Conservation (phyloP, 2,888 invertebrate genomes). For the Steinernema carpocapsae region DNA sequence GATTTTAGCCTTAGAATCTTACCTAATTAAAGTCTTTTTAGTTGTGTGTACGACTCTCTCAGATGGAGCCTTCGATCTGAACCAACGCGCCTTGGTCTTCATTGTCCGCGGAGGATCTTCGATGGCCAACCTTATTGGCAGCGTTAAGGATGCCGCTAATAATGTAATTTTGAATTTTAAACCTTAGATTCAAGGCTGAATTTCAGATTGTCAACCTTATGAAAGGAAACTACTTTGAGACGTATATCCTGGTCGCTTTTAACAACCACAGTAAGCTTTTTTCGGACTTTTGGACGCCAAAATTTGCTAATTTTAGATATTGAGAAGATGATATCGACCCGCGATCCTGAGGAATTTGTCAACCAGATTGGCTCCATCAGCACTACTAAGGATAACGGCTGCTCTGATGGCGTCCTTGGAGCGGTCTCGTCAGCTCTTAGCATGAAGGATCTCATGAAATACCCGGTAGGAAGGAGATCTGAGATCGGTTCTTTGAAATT, state of each 20-base stretch:
- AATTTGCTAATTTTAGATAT: constrained; percentile 37
- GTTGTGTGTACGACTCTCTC: constrained; percentile 43
- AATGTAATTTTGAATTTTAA: not conserved
- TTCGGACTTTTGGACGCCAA: constrained; percentile 42
- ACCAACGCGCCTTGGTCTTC: constrained; percentile 50
- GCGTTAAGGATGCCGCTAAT: constrained; percentile 32
- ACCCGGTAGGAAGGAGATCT: constrained; percentile 39
- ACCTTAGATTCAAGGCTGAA: constrained; percentile 43
- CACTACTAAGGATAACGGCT: constrained; percentile 49
- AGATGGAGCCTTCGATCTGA: constrained; percentile 45
- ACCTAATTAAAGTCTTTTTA: not conserved
- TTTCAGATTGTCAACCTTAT: constrained; percentile 44
- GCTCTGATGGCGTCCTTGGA: constrained; percentile 48
- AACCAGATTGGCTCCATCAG: constrained; percentile 40
- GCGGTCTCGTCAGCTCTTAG: constrained; percentile 44
- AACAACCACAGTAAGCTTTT: constrained; percentile 42
- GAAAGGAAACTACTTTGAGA: constrained; percentile 44
- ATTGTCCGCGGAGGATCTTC: constrained; percentile 50
- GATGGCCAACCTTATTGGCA: constrained; percentile 45
- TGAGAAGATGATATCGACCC: not conserved
- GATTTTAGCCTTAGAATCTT: not conserved
- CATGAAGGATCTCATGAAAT: constrained; percentile 44
- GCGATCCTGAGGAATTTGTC: constrained; percentile 38
- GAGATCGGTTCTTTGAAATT: not conserved
- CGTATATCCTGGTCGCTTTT: constrained; percentile 48